Base-by-base conservation (phyloP, 1,140 invertebrate species). In the Ditylenchus dipsaci region DNA sequence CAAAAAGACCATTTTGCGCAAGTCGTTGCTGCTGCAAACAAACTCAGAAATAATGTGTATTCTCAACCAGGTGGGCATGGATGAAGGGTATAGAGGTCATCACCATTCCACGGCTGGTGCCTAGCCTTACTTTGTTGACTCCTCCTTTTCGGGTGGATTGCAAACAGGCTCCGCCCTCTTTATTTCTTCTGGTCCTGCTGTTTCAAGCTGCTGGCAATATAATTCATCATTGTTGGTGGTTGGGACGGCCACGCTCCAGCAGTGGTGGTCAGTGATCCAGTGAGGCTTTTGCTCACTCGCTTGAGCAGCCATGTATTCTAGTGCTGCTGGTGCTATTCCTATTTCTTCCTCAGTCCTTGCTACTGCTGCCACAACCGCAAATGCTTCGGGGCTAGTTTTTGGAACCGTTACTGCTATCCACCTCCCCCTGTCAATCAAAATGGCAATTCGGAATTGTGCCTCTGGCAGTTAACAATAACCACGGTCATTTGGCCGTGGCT, bases 211-310 rank as follows among this genome's bases (percentile, higher is more conserved):
- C 23, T n/a, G 11, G 43, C 43, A 45, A n/a, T n/a, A n/a, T 8
- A 53, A 53, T 26, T 53, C 49, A 53, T 21, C 49, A 26, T 19
- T 26, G n/a, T 53, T 53, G 43, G 11, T 53, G 49, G 23, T 53
- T 3, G 3, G 23, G 3, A 8, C n/a, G 49, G n/a, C 23, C 23
- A 53, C 49, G 49, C 49, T 53, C 15, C n/a, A 53, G n/a, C 49
- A 26, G 49, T 15, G 15, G 49, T 53, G 49, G 49, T 53, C 49
- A 53, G n/a, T 53, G 49, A 53, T 53, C 49, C 49, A 53, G 49
- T 53, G 3, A 21, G n/a, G 49, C 23, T 53, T 53, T 53, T 26
- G 49, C 49, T 26, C 15, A 3, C 8, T 53, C 49, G 49, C 49
- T 53, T 53, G 49, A 53, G 49, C 49, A 26, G 3, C 49, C 49